phyloP scores from a whole-genome alignment of 2,113 vertebrate genomes.

The Brachyhypopomus occidentalis region DNA sequence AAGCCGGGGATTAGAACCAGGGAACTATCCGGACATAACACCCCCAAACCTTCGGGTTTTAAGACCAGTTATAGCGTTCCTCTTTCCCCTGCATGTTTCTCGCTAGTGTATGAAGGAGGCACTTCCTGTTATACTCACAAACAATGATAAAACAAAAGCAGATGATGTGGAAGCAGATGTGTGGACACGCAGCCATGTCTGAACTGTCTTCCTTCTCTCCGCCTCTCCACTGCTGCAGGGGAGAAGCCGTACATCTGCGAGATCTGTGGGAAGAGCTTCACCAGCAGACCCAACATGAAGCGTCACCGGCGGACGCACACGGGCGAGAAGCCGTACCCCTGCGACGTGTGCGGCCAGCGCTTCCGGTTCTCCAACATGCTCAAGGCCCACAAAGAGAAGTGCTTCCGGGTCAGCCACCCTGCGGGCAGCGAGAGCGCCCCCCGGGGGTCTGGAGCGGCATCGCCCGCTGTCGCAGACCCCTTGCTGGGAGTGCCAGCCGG shows the following conservation, averaged over 20 bases:
- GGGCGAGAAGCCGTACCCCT: conserved; percentile 95
- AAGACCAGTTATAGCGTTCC: neutral
- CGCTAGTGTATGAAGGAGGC: no score
- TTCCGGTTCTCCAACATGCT: conserved; percentile 99
- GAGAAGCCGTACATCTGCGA: conserved; percentile 98
- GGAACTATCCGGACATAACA: neutral
- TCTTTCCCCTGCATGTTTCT: no score
- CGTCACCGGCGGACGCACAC: conserved; percentile 96
- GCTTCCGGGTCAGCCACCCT: conserved; percentile 87
- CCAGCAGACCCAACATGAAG: conserved; percentile 99
- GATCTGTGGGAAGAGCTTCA: conserved; percentile 98
- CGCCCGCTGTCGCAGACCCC: conserved; percentile 24
- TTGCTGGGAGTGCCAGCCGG: conserved; percentile 42
- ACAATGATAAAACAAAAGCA: no score
- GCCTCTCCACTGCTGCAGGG: conserved; percentile 67
- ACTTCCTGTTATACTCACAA: no score
- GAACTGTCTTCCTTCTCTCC: neutral
- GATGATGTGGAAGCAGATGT: neutral
- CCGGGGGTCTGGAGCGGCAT: conserved; percentile 61
- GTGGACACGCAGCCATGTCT: neutral
- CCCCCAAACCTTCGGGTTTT: neutral
- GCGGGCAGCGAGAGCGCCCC: conserved; percentile 65
- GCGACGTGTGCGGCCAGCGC: conserved; percentile 92
- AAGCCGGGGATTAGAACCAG: neutral
- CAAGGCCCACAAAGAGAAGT: conserved; percentile 96